phyloP scores from a whole-genome alignment of 2,113 vertebrate genomes.

The Bufo gargarizans region DNA sequence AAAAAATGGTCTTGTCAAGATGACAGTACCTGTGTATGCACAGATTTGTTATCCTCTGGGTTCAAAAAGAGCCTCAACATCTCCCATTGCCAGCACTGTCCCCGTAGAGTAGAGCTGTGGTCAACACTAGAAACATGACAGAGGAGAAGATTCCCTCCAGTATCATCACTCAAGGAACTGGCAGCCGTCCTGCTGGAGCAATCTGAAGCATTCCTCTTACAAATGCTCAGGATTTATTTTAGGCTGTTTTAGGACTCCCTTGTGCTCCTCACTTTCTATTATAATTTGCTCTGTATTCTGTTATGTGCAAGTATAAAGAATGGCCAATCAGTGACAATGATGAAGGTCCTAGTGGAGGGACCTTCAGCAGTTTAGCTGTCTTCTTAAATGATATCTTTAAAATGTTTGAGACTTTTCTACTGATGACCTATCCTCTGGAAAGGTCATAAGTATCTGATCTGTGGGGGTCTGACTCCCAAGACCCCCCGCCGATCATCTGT shows the following conservation, averaged over 20 bases:
- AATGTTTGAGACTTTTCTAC: too few relatives aligned
- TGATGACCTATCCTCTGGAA: too few relatives aligned
- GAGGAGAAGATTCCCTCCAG: background rate
- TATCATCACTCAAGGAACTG: constrained; percentile 1
- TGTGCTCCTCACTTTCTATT: background rate
- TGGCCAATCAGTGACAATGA: background rate
- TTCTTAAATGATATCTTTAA: background rate
- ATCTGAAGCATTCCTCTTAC: background rate
- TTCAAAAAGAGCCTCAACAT: background rate
- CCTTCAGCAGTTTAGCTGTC: background rate
- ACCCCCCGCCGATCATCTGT: too few relatives aligned
- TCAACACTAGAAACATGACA: background rate
- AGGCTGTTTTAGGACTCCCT: constrained; percentile 9
- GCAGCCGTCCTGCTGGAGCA: background rate
- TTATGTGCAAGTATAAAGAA: background rate
- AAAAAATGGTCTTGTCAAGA: background rate
- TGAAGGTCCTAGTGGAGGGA: background rate
- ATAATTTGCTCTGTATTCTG: background rate
- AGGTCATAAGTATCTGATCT: too few relatives aligned
- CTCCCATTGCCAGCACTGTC: background rate
- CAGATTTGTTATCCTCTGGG: background rate
- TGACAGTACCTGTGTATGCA: background rate
- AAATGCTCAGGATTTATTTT: background rate
- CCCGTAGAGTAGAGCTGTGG: background rate
- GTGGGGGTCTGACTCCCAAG: too few relatives aligned